phyloP scores from a whole-genome alignment of 2,888 invertebrate species.

The Heliothis peltigera region DNA sequence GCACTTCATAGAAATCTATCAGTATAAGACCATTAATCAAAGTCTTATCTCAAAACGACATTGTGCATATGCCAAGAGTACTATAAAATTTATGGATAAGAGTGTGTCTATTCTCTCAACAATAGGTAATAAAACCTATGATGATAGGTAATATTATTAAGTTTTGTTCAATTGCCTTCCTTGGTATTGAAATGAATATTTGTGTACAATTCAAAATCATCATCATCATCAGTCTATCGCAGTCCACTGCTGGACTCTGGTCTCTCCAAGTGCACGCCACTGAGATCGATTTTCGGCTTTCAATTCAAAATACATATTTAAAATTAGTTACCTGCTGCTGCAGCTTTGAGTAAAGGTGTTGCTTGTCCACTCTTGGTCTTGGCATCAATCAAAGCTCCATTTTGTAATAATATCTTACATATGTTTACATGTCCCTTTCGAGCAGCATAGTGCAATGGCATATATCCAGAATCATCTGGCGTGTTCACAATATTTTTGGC shows the following conservation, averaged over 20 bases:
- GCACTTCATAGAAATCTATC: conserved; percentile 6
- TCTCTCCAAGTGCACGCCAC: no score
- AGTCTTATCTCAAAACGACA: conserved; percentile 28
- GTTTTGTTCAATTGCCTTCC: conserved; percentile 16
- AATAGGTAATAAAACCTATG: conserved; percentile 35
- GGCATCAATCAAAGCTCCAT: conserved; percentile 93
- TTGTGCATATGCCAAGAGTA: conserved; percentile 23
- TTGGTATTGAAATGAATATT: conserved; percentile 10
- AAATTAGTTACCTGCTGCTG: conserved; percentile 90
- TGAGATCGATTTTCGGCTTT: no score
- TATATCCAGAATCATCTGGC: conserved; percentile 94
- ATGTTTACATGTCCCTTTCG: conserved; percentile 93
- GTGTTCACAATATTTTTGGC: conserved; percentile 90
- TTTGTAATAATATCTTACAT: conserved; percentile 92
- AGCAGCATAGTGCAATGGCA: conserved; percentile 97
- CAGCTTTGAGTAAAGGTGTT: conserved; percentile 95
- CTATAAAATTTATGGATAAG: conserved; percentile 10
- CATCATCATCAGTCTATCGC: no score
- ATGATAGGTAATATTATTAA: neutral
- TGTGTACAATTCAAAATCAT: no score
- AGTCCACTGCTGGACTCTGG: no score
- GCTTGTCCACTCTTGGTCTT: conserved; percentile 93
- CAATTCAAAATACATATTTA: conserved; percentile 5
- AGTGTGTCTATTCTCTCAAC: conserved; percentile 16
- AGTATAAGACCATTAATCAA: conserved; percentile 23